Base-by-base conservation (phyloP, 2,113 vertebrate genomes). In the Pionites leucogaster region DNA sequence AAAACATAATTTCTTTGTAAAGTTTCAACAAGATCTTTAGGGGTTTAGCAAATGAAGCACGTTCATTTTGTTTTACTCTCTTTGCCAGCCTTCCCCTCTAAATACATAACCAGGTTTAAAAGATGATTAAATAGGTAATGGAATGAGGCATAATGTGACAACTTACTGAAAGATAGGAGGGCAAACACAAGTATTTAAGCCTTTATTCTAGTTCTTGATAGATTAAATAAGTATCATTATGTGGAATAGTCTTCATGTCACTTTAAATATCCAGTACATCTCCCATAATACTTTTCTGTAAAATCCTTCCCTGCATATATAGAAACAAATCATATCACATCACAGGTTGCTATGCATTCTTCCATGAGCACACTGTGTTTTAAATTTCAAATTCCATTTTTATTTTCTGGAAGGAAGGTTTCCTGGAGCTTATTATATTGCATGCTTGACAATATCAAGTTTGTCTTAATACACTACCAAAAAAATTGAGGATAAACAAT, bases 401-500 rank as follows among this genome's bases (percentile, higher is more conserved):
- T 42, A 64, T 85, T 87, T 88, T 85, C 57, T 82, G 80, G 65
- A 95, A 76, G 57, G 20, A 83, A 79, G 69, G 39, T 84, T 96
- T 96, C 83, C 91, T 81, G 59, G 57, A 92, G 65, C 59, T 71
- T 75, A 71, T 74, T 91, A 52, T 59, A 71, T 76, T 94, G 59
- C 47, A 17, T 41, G 39, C 74, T 60, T 94, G 60, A 93, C 59
- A 94, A 82, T 78, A 95, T 82, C 62, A 96, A 86, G 83, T 92
- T 79, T 82, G 47, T 47, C 71, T 95, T 76, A 60, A 86, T 80
- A 86, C 8, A 71, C 95, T 94, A 91, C 18, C 44, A 68, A 49
- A 81, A 97, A 95, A 97, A 96, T 82, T 93, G 84, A 60, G n/a
- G 70, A 96, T 92, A 96, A 97, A 97, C n/a, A 29, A 97, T 97